A percentile compares a stretch with the other conserved stretches of the same genome.
Conservation (phyloP, 2,888 invertebrate species). For the Apamea anceps region DNA sequence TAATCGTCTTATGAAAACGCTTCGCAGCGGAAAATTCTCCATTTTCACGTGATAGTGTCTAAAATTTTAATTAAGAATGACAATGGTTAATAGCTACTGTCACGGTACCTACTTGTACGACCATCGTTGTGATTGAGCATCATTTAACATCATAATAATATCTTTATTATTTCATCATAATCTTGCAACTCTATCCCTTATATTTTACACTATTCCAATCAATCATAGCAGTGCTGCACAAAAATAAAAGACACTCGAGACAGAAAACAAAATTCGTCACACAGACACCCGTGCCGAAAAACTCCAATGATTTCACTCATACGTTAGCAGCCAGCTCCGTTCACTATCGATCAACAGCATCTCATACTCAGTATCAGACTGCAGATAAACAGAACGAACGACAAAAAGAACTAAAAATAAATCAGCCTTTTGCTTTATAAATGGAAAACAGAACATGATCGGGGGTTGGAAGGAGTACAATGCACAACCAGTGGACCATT, state of each 20-base stretch:
- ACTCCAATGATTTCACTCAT: conserved; percentile 4
- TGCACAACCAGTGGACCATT: conserved; percentile 83
- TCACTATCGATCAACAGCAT: conserved; percentile 47
- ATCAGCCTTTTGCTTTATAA: conserved; percentile 78
- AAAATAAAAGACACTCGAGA: conserved; percentile 7
- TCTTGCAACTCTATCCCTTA: neutral
- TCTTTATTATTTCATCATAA: neutral
- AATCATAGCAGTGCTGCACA: neutral
- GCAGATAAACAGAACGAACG: conserved; percentile 63
- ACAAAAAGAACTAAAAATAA: conserved; percentile 75
- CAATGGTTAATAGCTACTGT: conserved; percentile 13
- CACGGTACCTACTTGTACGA: neutral
- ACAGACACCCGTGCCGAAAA: conserved; percentile 10
- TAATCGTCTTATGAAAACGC: conserved; percentile 65
- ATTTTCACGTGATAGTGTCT: conserved; percentile 56
- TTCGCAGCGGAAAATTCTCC: conserved; percentile 53
- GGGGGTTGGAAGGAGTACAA: conserved; percentile 80
- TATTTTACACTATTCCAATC: neutral
- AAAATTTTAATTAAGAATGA: conserved; percentile 53
- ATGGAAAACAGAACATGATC: conserved; percentile 84
- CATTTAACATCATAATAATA: neutral
- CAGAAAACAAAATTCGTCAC: conserved; percentile 1
- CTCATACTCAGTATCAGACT: conserved; percentile 54
- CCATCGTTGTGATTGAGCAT: neutral
- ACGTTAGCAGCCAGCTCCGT: conserved; percentile 14